phyloP scores from a whole-genome alignment of 2,113 vertebrate genomes.

The Callopanchax toddi region DNA sequence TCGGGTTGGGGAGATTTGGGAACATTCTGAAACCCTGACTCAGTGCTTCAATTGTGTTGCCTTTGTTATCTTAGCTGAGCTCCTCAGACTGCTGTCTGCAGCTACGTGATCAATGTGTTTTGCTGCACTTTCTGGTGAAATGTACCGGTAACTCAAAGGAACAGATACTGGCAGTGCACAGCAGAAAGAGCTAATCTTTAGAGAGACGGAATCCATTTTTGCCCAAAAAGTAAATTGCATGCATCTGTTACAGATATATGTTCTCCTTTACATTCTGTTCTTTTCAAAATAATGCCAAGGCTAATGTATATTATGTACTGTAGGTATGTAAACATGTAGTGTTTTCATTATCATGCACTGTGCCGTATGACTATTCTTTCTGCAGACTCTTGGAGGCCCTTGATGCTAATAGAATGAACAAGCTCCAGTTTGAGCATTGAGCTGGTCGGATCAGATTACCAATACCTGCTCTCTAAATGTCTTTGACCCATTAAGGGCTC shows the following conservation, averaged over 20 bases:
- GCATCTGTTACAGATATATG: not conserved
- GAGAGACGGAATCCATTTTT: too few species aligned
- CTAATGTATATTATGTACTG: not conserved
- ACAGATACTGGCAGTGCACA: not conserved
- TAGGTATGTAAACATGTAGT: not conserved
- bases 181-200: not conserved
- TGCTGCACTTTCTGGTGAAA: conserved; percentile 11
- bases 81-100: conserved; percentile 14
- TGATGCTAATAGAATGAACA: conserved; percentile 13
- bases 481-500: conserved; percentile 54
- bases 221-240: not conserved
- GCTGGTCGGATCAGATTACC: conserved; percentile 58
- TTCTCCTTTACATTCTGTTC: too few species aligned
- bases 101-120: conserved; percentile 2
- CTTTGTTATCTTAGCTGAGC: conserved; percentile 33
- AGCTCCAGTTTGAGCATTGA: conserved; percentile 20
- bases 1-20: conserved; percentile 1
- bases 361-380: not conserved
- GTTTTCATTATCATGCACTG: not conserved
- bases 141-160: conserved; percentile 1
- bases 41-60: conserved; percentile 49
- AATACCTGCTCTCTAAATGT: conserved; percentile 62
- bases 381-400: conserved; percentile 10
- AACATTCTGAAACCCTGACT: conserved; percentile 53
- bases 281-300: not conserved